Percentiles rank a stretch among this genome's conserved stretches.
Conservation (phyloP, 2,113 vertebrate genomes). For the Isurus oxyrinchus region DNA sequence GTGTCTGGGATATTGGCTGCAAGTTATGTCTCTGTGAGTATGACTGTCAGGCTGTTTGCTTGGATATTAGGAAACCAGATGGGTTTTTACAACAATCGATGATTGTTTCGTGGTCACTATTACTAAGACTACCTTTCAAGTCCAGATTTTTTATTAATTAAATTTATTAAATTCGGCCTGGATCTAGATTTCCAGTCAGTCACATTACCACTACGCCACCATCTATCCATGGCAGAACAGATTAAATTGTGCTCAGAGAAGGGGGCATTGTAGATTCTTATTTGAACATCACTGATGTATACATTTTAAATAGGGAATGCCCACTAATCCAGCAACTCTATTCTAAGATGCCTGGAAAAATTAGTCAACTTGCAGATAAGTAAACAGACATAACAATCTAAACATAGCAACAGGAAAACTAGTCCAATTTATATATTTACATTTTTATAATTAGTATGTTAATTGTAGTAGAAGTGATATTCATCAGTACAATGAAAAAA, state of each 20-base stretch:
- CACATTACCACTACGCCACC: too few relatives aligned
- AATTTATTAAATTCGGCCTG: too few relatives aligned
- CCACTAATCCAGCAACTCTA: neutral
- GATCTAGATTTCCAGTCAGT: too few relatives aligned
- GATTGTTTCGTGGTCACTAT: too few relatives aligned
- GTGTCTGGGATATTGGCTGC: too few relatives aligned
- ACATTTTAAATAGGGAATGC: neutral
- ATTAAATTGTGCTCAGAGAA: neutral
- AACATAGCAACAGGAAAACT: neutral
- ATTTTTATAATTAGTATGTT: neutral
- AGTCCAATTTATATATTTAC: neutral
- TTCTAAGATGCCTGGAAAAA: neutral
- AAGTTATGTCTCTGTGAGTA: too few relatives aligned
- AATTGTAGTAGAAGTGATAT: neutral
- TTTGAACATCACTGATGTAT: neutral
- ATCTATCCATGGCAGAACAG: too few relatives aligned
- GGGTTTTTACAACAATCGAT: too few relatives aligned
- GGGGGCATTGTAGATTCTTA: neutral
- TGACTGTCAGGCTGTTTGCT: too few relatives aligned
- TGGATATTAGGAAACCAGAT: too few relatives aligned
- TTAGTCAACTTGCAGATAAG: neutral
- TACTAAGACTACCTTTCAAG: too few relatives aligned
- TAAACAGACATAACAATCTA: neutral
- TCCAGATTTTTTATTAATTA: too few relatives aligned
- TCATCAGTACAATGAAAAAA: neutral